Percentiles rank a stretch among this genome's conserved stretches.
Evolutionary conservation across 2,888 invertebrate species (phyloP).

Genomic region (Anarsia innoxiella): DNA sequence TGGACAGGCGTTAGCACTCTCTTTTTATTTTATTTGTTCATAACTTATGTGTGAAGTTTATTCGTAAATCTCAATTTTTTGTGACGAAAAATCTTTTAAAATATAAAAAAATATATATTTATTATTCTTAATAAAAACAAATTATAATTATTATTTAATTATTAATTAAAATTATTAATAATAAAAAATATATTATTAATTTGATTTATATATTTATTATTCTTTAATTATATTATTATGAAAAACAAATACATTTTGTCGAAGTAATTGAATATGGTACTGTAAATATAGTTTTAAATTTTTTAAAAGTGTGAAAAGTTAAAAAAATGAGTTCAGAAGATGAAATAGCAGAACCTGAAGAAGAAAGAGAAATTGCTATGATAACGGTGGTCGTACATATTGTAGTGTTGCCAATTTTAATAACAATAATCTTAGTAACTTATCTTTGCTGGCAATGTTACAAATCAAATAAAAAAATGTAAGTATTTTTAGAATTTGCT

Average conservation of each 20-base stretch:
- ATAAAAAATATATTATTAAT: not conserved
- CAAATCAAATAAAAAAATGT: slow-evolving; percentile 42
- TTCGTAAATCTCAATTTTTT: too few relatives aligned
- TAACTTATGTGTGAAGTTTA: too few relatives aligned
- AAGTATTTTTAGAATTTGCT: slow-evolving; percentile 32
- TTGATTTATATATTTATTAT: not conserved
- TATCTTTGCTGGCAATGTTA: slow-evolving; percentile 44
- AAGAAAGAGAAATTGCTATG: too few relatives aligned
- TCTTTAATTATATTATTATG: not conserved
- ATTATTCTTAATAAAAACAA: too few relatives aligned
- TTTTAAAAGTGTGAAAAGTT: too few relatives aligned
- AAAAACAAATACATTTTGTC: not conserved
- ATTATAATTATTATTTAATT: not conserved
- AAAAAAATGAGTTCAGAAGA: not conserved
- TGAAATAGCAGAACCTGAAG: not conserved
- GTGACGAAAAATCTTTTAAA: too few relatives aligned
- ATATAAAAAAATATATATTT: too few relatives aligned
- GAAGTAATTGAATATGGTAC: too few relatives aligned
- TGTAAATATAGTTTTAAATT: too few relatives aligned
- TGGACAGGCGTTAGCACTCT: too few relatives aligned
- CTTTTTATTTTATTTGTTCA: too few relatives aligned
- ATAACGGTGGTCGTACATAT: slow-evolving; percentile 20
- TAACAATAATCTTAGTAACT: slow-evolving; percentile 27
- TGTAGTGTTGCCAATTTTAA: slow-evolving; percentile 22
- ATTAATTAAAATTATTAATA: not conserved